phyloP scores from a whole-genome alignment of 53 echinoderm and acorn worm species.

The Echinometra lucunter region DNA sequence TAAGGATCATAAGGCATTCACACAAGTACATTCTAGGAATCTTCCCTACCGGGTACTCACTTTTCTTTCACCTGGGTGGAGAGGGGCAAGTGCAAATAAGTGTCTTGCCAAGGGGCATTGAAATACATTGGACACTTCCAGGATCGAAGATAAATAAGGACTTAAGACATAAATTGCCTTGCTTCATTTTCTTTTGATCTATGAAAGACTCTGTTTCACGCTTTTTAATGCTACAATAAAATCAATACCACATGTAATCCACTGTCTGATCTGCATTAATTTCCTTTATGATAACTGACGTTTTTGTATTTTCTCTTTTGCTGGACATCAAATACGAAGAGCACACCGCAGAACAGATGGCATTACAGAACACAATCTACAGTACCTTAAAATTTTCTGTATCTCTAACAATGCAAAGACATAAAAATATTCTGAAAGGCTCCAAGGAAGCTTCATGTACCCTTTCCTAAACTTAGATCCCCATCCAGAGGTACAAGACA shows the following conservation, averaged over 20 bases:
- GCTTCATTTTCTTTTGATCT: background rate
- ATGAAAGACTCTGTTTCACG: background rate
- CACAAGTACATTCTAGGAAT: too few relatives aligned
- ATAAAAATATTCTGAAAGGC: background rate
- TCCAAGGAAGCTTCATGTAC: background rate
- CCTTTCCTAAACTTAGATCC: background rate
- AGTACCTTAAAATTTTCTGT: background rate
- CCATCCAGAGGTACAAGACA: background rate
- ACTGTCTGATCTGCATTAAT: background rate
- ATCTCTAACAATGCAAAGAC: background rate
- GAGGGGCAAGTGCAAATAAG: too few relatives aligned
- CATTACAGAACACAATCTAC: constrained; percentile 13
- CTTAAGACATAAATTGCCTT: background rate
- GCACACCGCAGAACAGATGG: background rate
- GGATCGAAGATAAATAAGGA: background rate
- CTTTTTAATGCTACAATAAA: background rate
- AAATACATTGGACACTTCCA: background rate
- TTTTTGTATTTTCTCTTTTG: background rate
- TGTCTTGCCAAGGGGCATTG: too few relatives aligned
- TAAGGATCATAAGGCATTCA: too few relatives aligned
- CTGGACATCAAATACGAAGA: constrained; percentile 23
- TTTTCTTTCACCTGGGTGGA: too few relatives aligned
- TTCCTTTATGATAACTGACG: background rate
- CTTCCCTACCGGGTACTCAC: too few relatives aligned
- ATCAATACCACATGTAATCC: background rate